Base-by-base conservation (phyloP, 2,797 vertebrate species). In the Synaphobranchus kaupii region DNA sequence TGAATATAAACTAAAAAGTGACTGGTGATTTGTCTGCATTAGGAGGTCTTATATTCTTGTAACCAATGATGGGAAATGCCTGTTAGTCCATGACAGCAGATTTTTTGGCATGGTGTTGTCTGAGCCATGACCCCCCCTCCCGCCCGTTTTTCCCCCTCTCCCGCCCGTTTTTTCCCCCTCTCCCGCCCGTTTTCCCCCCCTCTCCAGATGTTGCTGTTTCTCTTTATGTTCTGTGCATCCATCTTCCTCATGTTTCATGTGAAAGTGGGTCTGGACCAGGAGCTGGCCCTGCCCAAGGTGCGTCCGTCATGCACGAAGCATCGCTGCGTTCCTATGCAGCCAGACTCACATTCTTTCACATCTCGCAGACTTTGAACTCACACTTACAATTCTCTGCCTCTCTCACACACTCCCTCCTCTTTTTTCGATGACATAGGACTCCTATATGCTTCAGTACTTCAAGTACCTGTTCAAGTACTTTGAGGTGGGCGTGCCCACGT, bases 401-500 rank as follows among this genome's bases (percentile, higher is more conserved):
- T n/a, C 17, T 76, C 54, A 56, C 15, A 8, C n/a, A n/a, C n/a
- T n/a, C n/a, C n/a, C n/a, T n/a, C n/a, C n/a, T n/a, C n/a, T n/a
- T n/a, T n/a, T 63, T 85, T 1, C 50, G 56, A 68, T 54, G 86
- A n/a, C 1, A 17, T 94, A 99, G 98, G 97, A 96, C 89, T 99
- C 98, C 0, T 98, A 99, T 88, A 92, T 99, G 96, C 89, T 99
- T 81, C 88, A 92, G 20, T 99, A 97, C 90, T 99, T 98, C 89
- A 50, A 94, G 1, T 96, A 94, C 52, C 91, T 99, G 86, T 96
- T 97, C 92, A 95, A 90, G 66, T 99, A 99, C 93, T 97, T 99
- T 88, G 97, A 97, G 87, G 97, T 98, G 5, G 98, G 98, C 0
- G 96, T 96, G 0, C 98, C 98, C 0, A 97, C 97, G 56, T 99